Evolutionary conservation across 2,888 invertebrate species (phyloP).

Genomic region (Dolomedes plantarius): DNA sequence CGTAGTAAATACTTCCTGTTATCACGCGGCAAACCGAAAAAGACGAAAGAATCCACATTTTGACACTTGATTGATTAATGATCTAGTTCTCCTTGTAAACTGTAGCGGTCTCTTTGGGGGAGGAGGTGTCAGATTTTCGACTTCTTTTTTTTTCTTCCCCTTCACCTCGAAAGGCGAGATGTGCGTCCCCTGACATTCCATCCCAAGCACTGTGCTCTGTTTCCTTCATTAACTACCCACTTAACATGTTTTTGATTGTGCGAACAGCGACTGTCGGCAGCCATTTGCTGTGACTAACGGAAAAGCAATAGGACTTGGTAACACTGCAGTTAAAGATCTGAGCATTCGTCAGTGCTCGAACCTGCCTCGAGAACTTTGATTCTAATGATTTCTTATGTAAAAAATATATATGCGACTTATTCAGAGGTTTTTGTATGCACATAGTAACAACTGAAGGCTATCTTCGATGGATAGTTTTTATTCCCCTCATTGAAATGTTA

Average conservation of each 20-base stretch:
- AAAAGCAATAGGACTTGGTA: no score
- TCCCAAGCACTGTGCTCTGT: background rate
- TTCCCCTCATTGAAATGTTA: no score
- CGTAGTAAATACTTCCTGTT: background rate
- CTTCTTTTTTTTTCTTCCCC: background rate
- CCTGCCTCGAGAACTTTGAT: no score
- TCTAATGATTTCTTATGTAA: no score
- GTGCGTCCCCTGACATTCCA: background rate
- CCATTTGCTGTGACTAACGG: no score
- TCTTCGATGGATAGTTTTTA: no score
- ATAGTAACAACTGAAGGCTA: no score
- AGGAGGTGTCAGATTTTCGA: background rate
- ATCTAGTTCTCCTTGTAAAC: background rate
- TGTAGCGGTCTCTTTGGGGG: background rate
- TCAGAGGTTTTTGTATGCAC: no score
- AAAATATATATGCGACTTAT: no score
- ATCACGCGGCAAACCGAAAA: background rate
- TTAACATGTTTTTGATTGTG: background rate
- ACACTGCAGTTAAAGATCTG: no score
- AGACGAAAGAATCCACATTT: background rate
- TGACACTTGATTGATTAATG: conserved; percentile 11
- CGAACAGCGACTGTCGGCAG: background rate
- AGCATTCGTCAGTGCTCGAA: no score
- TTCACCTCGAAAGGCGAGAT: background rate
- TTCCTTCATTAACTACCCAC: background rate